phyloP scores from a whole-genome alignment of 2,113 vertebrate genomes.

The Diadophis punctatus region DNA sequence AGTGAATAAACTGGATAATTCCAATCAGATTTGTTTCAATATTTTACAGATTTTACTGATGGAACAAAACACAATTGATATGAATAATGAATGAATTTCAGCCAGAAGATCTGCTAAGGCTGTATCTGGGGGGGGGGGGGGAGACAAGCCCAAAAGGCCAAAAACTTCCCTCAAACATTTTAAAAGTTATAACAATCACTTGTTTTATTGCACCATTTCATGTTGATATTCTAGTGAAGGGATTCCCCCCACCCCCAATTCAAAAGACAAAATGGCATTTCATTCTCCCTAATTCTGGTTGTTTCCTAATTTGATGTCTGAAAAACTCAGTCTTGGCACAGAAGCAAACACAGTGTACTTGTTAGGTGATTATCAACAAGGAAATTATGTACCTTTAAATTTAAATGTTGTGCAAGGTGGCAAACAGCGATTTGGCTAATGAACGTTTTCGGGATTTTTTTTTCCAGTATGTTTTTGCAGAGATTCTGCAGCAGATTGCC shows the following conservation, averaged over 20 bases:
- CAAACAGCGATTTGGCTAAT: conserved; percentile 2
- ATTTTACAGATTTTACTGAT: background rate
- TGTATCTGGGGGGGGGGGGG: background rate
- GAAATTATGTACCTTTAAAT: background rate
- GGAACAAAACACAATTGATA: background rate
- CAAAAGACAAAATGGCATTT: background rate
- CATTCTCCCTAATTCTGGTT: background rate
- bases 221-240: background rate
- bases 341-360: background rate
- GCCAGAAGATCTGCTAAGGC: background rate
- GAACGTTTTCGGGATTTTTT: conserved; percentile 7
- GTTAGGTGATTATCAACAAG: conserved; percentile 1
- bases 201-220: background rate
- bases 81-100: background rate
- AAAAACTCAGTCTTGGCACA: background rate
- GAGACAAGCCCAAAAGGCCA: background rate
- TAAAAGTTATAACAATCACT: background rate
- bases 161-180: background rate
- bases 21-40: background rate
- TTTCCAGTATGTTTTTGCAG: background rate
- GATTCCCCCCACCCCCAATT: background rate
- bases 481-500: conserved; percentile 49
- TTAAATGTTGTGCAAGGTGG: background rate
- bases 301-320: background rate
- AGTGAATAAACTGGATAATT: background rate